Evolutionary conservation across 2,113 vertebrate species (phyloP).

Genomic region (Zosterops hypoxanthus): DNA sequence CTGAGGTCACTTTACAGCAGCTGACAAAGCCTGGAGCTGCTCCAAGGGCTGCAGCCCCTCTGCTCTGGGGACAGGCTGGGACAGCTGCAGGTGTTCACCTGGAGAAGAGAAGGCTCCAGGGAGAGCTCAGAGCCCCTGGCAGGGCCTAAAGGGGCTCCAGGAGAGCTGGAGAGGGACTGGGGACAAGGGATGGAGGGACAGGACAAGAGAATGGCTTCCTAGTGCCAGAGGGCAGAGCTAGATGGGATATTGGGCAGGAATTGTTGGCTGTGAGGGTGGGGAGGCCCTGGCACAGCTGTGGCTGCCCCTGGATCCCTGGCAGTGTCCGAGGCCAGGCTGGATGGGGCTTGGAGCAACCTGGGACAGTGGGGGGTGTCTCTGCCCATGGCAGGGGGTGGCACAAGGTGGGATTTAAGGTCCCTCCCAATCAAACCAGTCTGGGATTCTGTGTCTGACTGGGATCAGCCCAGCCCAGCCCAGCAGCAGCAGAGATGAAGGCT

Average conservation of each 20-base stretch:
- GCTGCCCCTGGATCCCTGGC: neutral
- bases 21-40: neutral
- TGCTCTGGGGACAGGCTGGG: neutral
- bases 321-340: neutral
- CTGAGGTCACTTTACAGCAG: no score
- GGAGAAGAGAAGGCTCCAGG: neutral
- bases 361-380: neutral
- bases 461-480: neutral
- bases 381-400: neutral
- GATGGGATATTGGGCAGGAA: neutral
- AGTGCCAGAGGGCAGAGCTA: neutral
- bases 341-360: neutral
- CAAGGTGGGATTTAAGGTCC: accelerated
- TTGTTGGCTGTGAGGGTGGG: neutral
- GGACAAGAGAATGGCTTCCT: neutral
- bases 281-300: neutral
- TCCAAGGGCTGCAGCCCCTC: neutral
- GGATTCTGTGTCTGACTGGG: neutral
- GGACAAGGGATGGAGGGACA: neutral
- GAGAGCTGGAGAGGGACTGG: neutral
- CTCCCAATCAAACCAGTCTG: neutral
- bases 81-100: neutral
- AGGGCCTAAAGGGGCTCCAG: neutral
- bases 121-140: neutral
- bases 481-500: neutral